Evolutionary conservation across 1,140 invertebrate genomes (phyloP).

Genomic region (Zaprionus ornatus): DNA sequence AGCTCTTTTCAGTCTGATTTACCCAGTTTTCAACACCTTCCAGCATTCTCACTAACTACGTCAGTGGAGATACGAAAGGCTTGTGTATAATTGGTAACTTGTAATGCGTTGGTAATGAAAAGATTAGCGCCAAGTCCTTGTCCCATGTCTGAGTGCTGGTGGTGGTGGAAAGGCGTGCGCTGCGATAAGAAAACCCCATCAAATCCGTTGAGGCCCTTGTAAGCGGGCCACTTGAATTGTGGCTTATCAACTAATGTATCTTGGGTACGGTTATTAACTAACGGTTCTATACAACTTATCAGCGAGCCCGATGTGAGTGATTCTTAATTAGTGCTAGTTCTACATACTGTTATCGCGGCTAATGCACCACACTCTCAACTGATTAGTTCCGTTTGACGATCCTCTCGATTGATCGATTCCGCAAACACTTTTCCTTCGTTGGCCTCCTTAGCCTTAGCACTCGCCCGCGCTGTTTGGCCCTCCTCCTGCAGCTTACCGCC

Average conservation of each 20-base stretch:
- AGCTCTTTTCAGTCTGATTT: background rate
- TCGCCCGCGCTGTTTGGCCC: conserved; percentile 5
- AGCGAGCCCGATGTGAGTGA: conserved; percentile 19
- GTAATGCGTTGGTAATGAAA: conserved; percentile 6
- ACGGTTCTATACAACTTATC: conserved; percentile 2
- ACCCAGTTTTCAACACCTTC: background rate
- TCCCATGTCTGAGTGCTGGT: conserved; percentile 4
- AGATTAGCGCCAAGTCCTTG: conserved; percentile 11
- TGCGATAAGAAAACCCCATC: conserved; percentile 3
- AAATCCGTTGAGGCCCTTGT: background rate
- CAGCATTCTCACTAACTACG: background rate
- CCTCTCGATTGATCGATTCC: background rate
- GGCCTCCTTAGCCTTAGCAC: conserved; percentile 42
- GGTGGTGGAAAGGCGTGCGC: background rate
- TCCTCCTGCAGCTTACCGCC: conserved; percentile 22
- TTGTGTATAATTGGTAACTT: conserved; percentile 8
- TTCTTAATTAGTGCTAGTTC: conserved; percentile 31
- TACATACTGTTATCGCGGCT: conserved; percentile 25
- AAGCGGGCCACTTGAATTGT: background rate
- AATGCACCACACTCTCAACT: background rate
- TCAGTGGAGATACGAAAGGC: background rate
- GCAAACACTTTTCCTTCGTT: background rate
- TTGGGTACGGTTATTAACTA: conserved; percentile 16
- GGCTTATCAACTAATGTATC: conserved; percentile 2
- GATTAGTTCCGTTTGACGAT: background rate